Conservation (phyloP, 1,140 invertebrate genomes). For the Macrocentrus cingulum region DNA sequence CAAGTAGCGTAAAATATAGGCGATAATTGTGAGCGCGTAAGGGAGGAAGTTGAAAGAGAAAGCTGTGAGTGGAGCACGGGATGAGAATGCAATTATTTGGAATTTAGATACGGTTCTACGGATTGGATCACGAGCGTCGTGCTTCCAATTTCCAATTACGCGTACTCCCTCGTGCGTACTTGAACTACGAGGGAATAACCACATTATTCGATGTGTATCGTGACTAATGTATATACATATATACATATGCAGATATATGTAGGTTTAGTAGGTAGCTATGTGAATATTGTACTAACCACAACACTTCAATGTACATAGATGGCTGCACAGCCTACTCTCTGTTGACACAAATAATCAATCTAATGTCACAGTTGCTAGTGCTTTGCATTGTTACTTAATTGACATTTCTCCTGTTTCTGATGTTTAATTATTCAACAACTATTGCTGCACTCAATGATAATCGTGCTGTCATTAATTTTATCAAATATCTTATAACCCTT, state of each 20-base stretch:
- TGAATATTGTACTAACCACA: background rate
- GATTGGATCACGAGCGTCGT: constrained; percentile 14
- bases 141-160: constrained; percentile 17
- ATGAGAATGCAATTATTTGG: constrained; percentile 21
- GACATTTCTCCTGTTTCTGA: background rate
- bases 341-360: constrained; percentile 8
- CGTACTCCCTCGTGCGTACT: constrained; percentile 4
- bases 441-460: no score
- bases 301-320: background rate
- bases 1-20: background rate
- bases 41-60: background rate
- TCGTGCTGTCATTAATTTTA: no score
- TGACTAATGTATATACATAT: constrained; percentile 4
- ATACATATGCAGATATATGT: constrained; percentile 12
- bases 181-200: background rate
- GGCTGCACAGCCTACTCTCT: background rate
- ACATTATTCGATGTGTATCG: constrained; percentile 7
- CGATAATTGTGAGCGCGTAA: background rate
- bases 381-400: background rate
- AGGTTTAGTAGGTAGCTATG: background rate
- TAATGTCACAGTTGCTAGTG: background rate
- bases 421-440: no score
- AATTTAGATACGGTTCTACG: constrained; percentile 12
- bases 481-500: no score
- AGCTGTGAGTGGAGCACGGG: background rate